Evolutionary conservation across 2,888 invertebrate species (phyloP), one percentile per base, ranked within the genome.

Genomic region (Norana najaformis): DNA sequence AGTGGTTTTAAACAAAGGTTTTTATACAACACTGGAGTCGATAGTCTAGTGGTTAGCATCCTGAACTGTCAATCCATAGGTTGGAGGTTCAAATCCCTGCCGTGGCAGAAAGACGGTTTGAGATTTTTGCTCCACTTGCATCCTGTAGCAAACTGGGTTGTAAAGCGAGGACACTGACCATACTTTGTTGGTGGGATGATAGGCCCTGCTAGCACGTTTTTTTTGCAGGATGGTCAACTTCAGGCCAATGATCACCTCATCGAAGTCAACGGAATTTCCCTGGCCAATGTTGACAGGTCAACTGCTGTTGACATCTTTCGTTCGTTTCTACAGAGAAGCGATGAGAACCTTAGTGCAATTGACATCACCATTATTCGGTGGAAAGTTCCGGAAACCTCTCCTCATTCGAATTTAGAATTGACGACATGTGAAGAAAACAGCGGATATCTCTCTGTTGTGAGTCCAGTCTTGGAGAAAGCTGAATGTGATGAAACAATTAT

Each of bases 231-330:
- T 96, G 96, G 96, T 6, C 95, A 97, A 91, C 95, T 99, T 91
- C 96, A 97, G 93, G 97, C 97, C 92, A 98, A 99, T 95, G 99
- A 99, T 95, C 99, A 99, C 95, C 96, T 99, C 90, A 95, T 99
- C 90, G 93, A 98, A 94, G 95, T 99, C 35, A 99, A 99, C 94
- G 97, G 97, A 20, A 97, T 97, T 47, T 97, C 97, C 3, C 95
- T 99, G 69, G 96, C 97, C 35, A 97, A 97, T 30, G 97, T 98
- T 35, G 85, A 85, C 85, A 85, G 23, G 85, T 36, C 85, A 37
- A 37, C 37, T 13, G 85, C 23, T 16, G 36, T 85, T 18, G 18
- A 85, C 85, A 20, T 85, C 34, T 85, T 85, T 85, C 85, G 85
- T 20, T 85, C 36, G 85, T 34, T 16, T 35, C 36, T 85, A 18